These are phyloP conservation scores for Thalassophryne amazonica DNA, from an alignment of 2,797 vertebrate species.

Conservation along the genomic window DNA sequence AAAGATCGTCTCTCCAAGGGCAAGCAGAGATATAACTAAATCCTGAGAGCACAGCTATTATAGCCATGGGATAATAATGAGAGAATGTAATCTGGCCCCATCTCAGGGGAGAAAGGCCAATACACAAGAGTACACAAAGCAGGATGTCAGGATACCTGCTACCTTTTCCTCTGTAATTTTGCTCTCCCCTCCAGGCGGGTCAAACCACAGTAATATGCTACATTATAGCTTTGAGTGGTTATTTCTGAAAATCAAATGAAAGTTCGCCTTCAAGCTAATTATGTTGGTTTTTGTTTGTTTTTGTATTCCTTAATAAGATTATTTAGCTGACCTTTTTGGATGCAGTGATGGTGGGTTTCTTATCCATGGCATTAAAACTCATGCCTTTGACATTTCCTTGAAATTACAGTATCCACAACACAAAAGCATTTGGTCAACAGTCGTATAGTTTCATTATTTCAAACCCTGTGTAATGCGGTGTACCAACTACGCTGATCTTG, in stretches of 20 bases:
- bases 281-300: no score
- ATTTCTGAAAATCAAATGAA: constrained; percentile 35
- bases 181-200: constrained; percentile 53
- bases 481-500: no score
- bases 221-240: constrained; percentile 51
- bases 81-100: constrained; percentile 14
- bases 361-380: background rate
- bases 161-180: constrained; percentile 58
- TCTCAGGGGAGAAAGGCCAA: constrained; percentile 26
- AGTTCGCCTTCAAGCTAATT: constrained; percentile 22
- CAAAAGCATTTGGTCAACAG: background rate
- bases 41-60: constrained; percentile 23
- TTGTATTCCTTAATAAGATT: background rate
- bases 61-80: constrained; percentile 17
- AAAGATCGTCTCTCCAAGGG: constrained; percentile 29
- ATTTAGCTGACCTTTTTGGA: constrained; percentile 24
- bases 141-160: constrained; percentile 47
- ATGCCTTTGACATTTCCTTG: background rate
- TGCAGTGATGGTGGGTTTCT: background rate
- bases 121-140: constrained; percentile 36
- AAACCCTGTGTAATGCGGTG: no score
- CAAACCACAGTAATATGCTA: constrained; percentile 46
- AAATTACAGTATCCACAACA: background rate
- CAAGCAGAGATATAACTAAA: constrained; percentile 14
- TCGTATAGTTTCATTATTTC: no score